A percentile compares a stretch with the other conserved stretches of the same genome.
Conservation (phyloP, 2,113 vertebrate genomes). For the Epinephelus cyanopodus region DNA sequence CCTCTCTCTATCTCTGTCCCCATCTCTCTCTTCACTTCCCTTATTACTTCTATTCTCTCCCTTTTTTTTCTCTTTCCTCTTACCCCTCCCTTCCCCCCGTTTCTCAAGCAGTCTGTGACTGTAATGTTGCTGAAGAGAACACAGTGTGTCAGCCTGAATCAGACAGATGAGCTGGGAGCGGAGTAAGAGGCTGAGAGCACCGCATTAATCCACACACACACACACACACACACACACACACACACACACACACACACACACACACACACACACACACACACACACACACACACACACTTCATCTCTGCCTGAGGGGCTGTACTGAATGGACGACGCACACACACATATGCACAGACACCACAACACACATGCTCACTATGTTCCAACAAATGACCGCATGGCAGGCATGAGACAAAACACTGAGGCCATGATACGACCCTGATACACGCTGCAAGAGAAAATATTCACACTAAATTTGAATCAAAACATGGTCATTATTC, state of each 20-base stretch:
- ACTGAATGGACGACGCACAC: conserved; percentile 38
- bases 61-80: conserved; percentile 3
- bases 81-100: neutral
- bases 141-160: conserved; percentile 81
- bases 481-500: too few relatives aligned
- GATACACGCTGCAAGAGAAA: neutral
- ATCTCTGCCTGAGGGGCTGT: conserved; percentile 60
- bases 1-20: conserved; percentile 46
- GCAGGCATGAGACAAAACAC: conserved; percentile 51
- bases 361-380: conserved; percentile 29
- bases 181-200: conserved; percentile 80
- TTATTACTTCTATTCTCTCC: conserved; percentile 47
- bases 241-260: conserved; percentile 49
- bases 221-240: conserved; percentile 41
- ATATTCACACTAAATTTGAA: neutral
- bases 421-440: conserved; percentile 23
- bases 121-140: conserved; percentile 83
- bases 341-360: conserved; percentile 36
- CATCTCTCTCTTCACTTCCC: conserved; percentile 50
- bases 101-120: conserved; percentile 74
- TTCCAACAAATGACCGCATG: conserved; percentile 56
- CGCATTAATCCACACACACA: conserved; percentile 73
- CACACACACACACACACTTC: conserved; percentile 34
- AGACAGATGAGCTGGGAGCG: conserved; percentile 80
- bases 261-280: too few relatives aligned